Base-by-base conservation (phyloP, 2,888 invertebrate species). In the Zhuqinia jingwanae region DNA sequence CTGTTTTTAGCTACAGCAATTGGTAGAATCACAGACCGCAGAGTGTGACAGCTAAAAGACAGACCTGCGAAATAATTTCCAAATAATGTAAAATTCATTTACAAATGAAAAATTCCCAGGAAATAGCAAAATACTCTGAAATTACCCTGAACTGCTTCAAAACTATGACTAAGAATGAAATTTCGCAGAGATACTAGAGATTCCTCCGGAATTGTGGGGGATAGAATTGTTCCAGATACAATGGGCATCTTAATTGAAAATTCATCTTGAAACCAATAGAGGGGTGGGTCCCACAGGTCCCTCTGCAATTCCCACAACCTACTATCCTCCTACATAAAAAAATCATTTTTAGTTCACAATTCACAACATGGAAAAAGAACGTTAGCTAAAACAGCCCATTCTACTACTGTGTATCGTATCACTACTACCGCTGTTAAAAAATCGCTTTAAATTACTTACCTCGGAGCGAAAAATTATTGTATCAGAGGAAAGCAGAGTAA, bases 11-110 rank as follows among this genome's bases (percentile, higher is more conserved):
- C 94, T 89, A 96, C 95, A 17, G 98, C 98, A 91, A 97, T 93
- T 89, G 97, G 95, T 86, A 99, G 93, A 79, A 99, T 94, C 13
- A 98, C 94, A 0, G 99, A 99, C 93, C 98, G 99, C 3, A 98
- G 92, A 2, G 96, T 95, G 91, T 99, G 99, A 0, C 96, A 95
- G 36, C 96, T 97, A 93, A 96, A 98, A 84, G 95, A 94, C 91
- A 97, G 95, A 78, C 98, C 98, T 8, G n/a, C n/a, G n/a, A n/a
- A n/a, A n/a, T n/a, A n/a, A n/a, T n/a, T n/a, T n/a, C n/a, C n/a
- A n/a, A n/a, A n/a, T n/a, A n/a, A n/a, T n/a, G n/a, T n/a, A n/a
- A n/a, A n/a, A n/a, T n/a, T n/a, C n/a, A n/a, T n/a, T n/a, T n/a
- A n/a, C n/a, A 13, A 68, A 11, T 68, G 15, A 58, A 45, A 30